Base-by-base conservation (phyloP, 2,797 vertebrate species). In the Hafferia zeledoni region DNA sequence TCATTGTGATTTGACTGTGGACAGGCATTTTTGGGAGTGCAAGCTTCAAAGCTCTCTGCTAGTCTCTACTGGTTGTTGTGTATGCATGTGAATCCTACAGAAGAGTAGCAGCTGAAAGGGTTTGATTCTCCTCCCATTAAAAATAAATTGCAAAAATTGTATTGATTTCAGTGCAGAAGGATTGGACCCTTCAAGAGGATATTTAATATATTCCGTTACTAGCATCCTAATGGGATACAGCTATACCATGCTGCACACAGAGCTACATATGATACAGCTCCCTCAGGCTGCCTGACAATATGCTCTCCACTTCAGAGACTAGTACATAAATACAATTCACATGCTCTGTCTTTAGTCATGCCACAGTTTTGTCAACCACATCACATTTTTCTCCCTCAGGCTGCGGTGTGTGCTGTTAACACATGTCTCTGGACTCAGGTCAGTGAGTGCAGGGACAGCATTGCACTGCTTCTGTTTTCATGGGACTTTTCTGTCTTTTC, bases 301-400 rank as follows among this genome's bases (percentile, higher is more conserved):
- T 72, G 83, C 77, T 96, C 83, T 96, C 53, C 46, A 91, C 93
- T 94, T 94, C 94, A 95, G 89, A 96, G 87, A 86, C 82, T 82
- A 68, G 87, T 77, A 94, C 90, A 90, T 91, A 95, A 96, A 96
- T 90, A 94, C 79, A 95, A 85, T 91, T 94, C 91, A 93, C 91
- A 89, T 94, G 94, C 91, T 95, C 94, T 90, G 55, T 93, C 95
- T 96, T 96, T 94, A 97, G 94, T 95, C 95, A 96, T 88, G 94
- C 94, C 94, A 93, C 92, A 89, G 87, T 96, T 96, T 97, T 87
- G 90, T 96, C 90, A 96, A 83, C 83, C 86, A 77, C 93, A 94
- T 96, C 96, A 95, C 77, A 96, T 97, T 96, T 94, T 95, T 55
- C 83, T 93, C 87, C 95, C 91, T 89, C 7, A 1, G 95, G 95